phyloP scores from a whole-genome alignment of 2,113 vertebrate species.

The Uria aalge region DNA sequence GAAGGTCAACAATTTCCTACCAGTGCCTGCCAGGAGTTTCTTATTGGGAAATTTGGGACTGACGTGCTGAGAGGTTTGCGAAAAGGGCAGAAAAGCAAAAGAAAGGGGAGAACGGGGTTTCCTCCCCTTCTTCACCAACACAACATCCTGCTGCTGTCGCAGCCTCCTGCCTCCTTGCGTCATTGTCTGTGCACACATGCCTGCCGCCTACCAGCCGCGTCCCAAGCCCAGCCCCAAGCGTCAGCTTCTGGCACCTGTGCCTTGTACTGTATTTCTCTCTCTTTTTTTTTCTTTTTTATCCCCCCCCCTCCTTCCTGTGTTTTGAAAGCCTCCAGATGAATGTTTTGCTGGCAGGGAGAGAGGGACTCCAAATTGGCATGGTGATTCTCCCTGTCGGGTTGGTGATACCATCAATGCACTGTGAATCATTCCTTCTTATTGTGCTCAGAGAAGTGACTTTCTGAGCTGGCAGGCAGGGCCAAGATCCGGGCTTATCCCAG shows the following conservation, averaged over 20 bases:
- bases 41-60: neutral
- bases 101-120: neutral
- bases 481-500: neutral
- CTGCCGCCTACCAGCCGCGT: fast-evolving
- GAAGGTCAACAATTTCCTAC: neutral
- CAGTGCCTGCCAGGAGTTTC: neutral
- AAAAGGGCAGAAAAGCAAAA: neutral
- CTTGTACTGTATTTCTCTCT: neutral
- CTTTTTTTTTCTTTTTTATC: no score
- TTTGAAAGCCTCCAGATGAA: neutral
- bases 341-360: neutral
- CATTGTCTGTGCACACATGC: neutral
- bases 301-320: neutral
- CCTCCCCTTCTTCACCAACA: neutral
- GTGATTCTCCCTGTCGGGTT: fast-evolving
- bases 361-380: fast-evolving
- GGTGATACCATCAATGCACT: neutral
- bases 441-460: neutral
- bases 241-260: neutral
- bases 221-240: neutral
- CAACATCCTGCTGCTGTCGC: fast-evolving
- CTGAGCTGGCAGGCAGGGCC: neutral
- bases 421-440: neutral
- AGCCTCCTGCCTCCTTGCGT: neutral
- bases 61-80: neutral